These are phyloP conservation scores for Steatocranus sp. DNA, from an alignment of 2,797 vertebrate genomes.

Conservation along the genomic window DNA sequence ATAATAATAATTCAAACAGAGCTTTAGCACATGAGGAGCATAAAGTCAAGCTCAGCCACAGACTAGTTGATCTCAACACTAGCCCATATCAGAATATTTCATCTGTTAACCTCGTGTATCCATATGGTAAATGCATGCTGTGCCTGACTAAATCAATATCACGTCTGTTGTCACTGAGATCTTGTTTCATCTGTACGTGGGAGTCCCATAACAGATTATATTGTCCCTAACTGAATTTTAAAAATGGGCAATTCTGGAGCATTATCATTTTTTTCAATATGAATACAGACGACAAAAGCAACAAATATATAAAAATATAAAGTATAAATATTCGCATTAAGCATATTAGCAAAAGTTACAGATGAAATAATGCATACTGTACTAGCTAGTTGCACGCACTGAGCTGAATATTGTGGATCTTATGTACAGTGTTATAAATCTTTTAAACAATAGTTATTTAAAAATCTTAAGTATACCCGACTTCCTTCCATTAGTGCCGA, in stretches of 20 bases:
- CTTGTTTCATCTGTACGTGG: not conserved
- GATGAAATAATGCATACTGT: not conserved
- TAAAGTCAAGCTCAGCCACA: not conserved
- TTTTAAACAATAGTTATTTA: not conserved
- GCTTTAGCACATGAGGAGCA: not conserved
- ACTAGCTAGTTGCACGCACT: not conserved
- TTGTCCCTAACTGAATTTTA: not conserved
- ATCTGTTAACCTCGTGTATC: not conserved
- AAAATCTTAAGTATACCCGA: not conserved
- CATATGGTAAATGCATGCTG: not conserved
- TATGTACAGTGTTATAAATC: not conserved
- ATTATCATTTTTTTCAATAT: not conserved
- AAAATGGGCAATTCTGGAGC: not conserved
- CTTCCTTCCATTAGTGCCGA: not conserved
- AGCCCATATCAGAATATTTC: not conserved
- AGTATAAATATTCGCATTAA: not conserved
- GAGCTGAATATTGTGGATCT: not conserved
- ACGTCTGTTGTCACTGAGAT: not conserved
- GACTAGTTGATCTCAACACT: accelerated
- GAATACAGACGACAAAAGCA: accelerated
- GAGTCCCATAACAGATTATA: not conserved
- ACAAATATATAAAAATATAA: not conserved
- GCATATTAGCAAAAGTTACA: not conserved
- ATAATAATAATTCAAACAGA: not conserved
- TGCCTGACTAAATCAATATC: not conserved